Base-by-base conservation (phyloP, 2,113 vertebrate species). In the Speoplatyrhinus poulsoni region DNA sequence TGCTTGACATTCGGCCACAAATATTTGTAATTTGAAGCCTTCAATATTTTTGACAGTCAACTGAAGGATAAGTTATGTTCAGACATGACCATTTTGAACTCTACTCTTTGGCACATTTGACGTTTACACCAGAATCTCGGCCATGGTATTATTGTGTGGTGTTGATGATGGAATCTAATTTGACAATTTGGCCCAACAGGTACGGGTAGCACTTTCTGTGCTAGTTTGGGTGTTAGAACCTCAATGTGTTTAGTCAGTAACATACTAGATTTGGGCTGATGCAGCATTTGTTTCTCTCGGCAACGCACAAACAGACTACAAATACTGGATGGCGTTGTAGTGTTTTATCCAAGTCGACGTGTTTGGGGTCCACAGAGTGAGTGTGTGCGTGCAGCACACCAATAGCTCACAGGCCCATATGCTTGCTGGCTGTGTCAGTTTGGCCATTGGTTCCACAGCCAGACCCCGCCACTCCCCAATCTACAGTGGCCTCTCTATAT, bases 21-120 rank as follows among this genome's bases (percentile, higher is more conserved):
- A 49, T 69, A 15, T 6, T 76, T 81, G 17, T 12, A 70, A 6
- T 76, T 62, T 67, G 60, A 56, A 75, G 65, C 9, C 17, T 65
- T 67, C 2, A 36, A 46, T 36, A 8, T 13, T 68, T 66, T 70
- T 53, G n/a, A 8, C 50, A 26, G 33, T 19, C 76, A 59, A 64
- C 16, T 76, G 54, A 0, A 57, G 32, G 33, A 12, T 19, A 41
- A 54, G 47, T n/a, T 47, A n/a, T 73, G 41, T 46, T 41, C 4
- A 49, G 16, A 56, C 7, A 56, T 7, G 13, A 5, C 1, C 2
- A 64, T 6, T 33, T 4, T 36, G 63, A 36, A 26, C 13, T 8
- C 9, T 15, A 52, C 10, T 52, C 8, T 62, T 71, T 61, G 26
- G 9, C 16, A 1, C 53, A 55, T 62, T 60, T 68, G 10, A 70